Base-by-base conservation (phyloP, 1,140 invertebrate genomes). In the Hyposmocoma kahamanoa region DNA sequence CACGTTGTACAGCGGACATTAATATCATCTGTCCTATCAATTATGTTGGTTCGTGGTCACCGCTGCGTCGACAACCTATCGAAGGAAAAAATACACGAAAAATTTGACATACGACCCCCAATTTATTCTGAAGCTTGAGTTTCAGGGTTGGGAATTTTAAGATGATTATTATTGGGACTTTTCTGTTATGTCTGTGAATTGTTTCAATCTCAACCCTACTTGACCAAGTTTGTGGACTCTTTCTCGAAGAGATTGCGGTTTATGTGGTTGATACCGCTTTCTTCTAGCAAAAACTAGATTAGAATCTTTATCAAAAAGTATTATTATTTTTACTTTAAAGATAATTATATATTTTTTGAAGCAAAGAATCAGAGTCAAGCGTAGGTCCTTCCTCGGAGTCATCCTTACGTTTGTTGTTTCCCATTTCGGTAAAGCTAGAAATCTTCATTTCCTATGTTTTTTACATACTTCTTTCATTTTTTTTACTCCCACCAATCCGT, bases 21-120 rank as follows among this genome's bases (percentile, higher is more conserved):
- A 78, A 81, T 74, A 74, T 72, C 66, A 70, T 67, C 56, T 66
- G 70, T 65, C 70, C 71, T 71, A 77, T 74, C 70, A 77, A 80
- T 77, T 75, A 77, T 56, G 66, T 36, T 49, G 60, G 53, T 6
- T 28, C 62, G 62, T 65, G 71, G 62, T 73, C 62, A 63, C 62
- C 63, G 65, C 56, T 66, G 61, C 46, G 59, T 39, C 62, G 60
- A 68, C 63, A 66, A 54, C 53, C 63, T 63, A 66, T 67, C 58
- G 53, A 54, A 61, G 62, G 65, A 68, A 67, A n/a, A n/a, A 65
- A 65, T 68, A 67, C 50, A 62, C 62, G 64, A 67, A 69, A 73
- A 78, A 67, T 68, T 70, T 70, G 54, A 68, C 64, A 57, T 47
- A 64, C 53, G 47, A 61, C 55, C 52, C 53, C 56, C 52, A 57